Evolutionary conservation across 2,797 vertebrate species (phyloP).

Genomic region (Hylomyscus alleni): DNA sequence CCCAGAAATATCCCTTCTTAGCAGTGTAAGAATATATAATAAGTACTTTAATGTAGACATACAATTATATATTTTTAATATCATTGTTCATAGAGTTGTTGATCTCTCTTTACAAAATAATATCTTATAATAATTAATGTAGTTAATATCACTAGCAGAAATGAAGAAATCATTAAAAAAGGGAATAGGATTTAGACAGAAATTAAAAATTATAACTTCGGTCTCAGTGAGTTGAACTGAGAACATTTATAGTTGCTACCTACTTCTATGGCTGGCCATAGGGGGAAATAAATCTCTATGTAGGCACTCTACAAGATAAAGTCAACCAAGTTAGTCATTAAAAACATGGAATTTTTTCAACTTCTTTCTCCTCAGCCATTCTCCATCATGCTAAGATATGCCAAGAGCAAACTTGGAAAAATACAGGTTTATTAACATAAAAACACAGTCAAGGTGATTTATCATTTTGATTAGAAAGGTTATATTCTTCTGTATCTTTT

Average conservation of each 20-base stretch:
- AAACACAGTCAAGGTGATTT: constrained; percentile 35
- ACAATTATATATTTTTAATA: background rate
- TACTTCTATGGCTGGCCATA: background rate
- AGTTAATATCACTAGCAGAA: background rate
- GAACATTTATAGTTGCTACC: background rate
- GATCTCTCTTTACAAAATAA: constrained; percentile 21
- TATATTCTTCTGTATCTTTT: constrained; percentile 22
- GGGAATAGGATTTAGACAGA: fast-evolving
- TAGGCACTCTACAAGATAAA: background rate
- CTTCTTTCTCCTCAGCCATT: background rate
- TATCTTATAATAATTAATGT: background rate
- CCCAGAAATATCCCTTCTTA: constrained; percentile 2
- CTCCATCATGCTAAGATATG: background rate
- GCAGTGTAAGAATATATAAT: background rate
- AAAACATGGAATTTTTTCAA: background rate
- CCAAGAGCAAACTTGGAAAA: background rate
- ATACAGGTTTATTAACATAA: constrained; percentile 31
- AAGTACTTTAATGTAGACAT: background rate
- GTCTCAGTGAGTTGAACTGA: background rate
- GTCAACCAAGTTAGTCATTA: background rate
- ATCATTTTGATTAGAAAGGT: constrained; percentile 8
- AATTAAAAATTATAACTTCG: background rate
- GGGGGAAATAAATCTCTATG: background rate
- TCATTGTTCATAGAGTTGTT: background rate
- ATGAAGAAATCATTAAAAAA: background rate